phyloP scores from a whole-genome alignment of 2,797 vertebrate genomes.

The Ceyx erithaca region DNA sequence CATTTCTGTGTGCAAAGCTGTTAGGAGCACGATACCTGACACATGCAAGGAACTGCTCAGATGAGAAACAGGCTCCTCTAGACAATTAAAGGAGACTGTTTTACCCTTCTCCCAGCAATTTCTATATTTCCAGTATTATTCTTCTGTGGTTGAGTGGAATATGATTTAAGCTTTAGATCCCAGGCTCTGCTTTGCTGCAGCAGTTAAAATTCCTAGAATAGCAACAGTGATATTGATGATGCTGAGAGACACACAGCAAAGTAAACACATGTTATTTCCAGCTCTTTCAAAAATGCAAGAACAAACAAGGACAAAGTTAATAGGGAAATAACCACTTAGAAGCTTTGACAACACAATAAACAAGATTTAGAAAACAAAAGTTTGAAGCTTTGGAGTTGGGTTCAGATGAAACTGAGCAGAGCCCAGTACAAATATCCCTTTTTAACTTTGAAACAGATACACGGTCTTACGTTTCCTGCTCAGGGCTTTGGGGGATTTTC shows the following conservation, averaged over 20 bases:
- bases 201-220: constrained; percentile 70
- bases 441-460: background rate
- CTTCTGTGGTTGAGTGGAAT: background rate
- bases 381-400: constrained; percentile 12
- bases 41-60: background rate
- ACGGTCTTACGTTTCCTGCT: background rate
- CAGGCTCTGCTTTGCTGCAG: constrained; percentile 26
- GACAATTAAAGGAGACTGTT: background rate
- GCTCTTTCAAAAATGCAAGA: constrained; percentile 68
- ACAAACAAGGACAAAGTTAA: constrained; percentile 72
- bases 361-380: constrained; percentile 49
- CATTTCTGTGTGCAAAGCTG: background rate
- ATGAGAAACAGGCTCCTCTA: constrained; percentile 9
- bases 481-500: background rate
- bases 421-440: background rate
- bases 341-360: constrained; percentile 58
- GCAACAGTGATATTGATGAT: constrained; percentile 59
- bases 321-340: constrained; percentile 69
- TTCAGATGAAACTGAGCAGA: background rate
- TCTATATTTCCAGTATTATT: background rate
- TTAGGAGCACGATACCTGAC: background rate
- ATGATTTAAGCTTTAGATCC: background rate
- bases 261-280: constrained; percentile 71
- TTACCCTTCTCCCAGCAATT: background rate
- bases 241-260: constrained; percentile 50